Evolutionary conservation across 2,888 invertebrate genomes (phyloP), one percentile per base, ranked within the genome.

Genomic region (Drosophila barbarae): DNA sequence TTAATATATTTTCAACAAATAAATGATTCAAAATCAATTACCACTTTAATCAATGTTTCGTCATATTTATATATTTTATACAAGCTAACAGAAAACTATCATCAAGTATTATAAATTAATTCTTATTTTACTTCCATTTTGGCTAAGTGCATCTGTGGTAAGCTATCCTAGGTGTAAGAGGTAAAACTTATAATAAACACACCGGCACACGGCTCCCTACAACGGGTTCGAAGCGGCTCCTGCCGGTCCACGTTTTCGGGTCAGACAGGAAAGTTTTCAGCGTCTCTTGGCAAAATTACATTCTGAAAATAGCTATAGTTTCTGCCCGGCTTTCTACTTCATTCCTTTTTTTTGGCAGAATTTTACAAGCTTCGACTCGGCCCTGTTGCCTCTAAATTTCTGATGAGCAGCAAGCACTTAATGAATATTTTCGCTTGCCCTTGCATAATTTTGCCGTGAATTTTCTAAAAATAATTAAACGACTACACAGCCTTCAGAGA

Each of bases 381-480:
- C 12, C 47, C 23, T 23, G 59, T 18, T 9, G 38, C 71, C 78
- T 80, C 81, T 77, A 77, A 80, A 77, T 80, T 68, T 80, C 65
- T 77, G 81, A 83, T 83, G 84, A 77, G 81, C 67, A 64, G 53
- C 61, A 44, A 46, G 36, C 56, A 55, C n/a, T 60, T 77, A 69
- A 77, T 77, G 77, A 77, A 77, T 72, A 80, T 70, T 74, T 64
- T 72, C 57, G 41, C 51, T 41, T n/a, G 42, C 47, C 35, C 71
- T 53, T 38, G 52, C 47, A 65, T 52, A 71, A 66, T 79, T 66
- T 83, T 44, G 63, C 58, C 18, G 77, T 74, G 65, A 52, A 79
- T 69, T 76, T 76, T 64, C 51, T 13, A 36, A 67, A 79, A 76
- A 66, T 77, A 82, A 77, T 82, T 77, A 82, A 82, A 59, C 39